Base-by-base conservation (phyloP, 2,888 invertebrate genomes). In the Minunthozetes semirufus region DNA sequence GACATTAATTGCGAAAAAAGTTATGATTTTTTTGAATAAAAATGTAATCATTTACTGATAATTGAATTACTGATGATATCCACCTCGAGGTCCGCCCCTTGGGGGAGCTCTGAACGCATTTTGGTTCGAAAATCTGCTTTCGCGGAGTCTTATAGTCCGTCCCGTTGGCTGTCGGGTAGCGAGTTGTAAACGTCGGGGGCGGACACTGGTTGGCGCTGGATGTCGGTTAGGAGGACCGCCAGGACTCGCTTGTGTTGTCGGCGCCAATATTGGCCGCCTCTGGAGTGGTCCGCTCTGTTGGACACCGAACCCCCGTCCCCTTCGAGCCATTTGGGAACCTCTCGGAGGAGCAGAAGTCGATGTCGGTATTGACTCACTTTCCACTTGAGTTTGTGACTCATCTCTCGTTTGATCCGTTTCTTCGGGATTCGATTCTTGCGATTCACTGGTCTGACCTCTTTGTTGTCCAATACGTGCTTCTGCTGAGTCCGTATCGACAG, bases 211-310 rank as follows among this genome's bases (percentile, higher is more conserved):
- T 1, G 66, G 38, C n/a, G n/a, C 19, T 19, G 19, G 33, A 13
- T 17, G 66, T 68, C 25, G 38, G 42, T 9, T 29, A 2, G 38
- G 68, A 5, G 46, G 13, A 4, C 5, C 13, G n/a, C n/a, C 68
- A 22, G 19, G 2, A 11, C 42, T 19, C 1, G 42, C 3, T 22
- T 42, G n/a, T 15, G 42, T 13, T n/a, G 33, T 63, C 8, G 68
- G 68, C n/a, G 42, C 38, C 46, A 68, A 8, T 19, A 68, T 68
- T 15, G 68, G 68, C 3, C 46, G 38, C 22, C 68, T 42, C n/a
- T 42, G 42, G 3, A 68, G 38, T 22, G 2, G 22, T 29, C 42
- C 68, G n/a, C 68, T 68, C 8, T 33, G 33, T 66, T 66, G 66
- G 9, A 5, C 2, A 38, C 66, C 42, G 9, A 66, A 42, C 5